These are phyloP conservation scores for Coreius guichenoti DNA, from an alignment of 2,797 vertebrate genomes.

Conservation along the genomic window DNA sequence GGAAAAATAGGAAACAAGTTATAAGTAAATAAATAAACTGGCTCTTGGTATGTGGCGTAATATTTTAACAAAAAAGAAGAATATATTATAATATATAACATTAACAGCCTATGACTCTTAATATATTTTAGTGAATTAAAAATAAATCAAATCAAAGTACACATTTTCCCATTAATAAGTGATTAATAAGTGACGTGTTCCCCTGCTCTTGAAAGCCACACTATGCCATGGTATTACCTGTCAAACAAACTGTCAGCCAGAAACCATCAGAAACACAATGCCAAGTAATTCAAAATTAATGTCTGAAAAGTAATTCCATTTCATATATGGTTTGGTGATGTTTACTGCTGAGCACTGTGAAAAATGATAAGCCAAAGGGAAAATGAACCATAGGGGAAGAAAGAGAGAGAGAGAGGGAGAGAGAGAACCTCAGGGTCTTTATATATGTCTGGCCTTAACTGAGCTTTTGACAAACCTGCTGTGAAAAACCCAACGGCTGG, in stretches of 20 bases:
- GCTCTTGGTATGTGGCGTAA: neutral
- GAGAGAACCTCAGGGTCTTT: slow-evolving; percentile 18
- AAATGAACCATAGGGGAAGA: slow-evolving; percentile 27
- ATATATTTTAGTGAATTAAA: neutral
- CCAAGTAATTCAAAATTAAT: slow-evolving; percentile 12
- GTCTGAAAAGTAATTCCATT: slow-evolving; percentile 22
- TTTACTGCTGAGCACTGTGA: slow-evolving; percentile 23
- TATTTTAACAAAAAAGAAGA: neutral
- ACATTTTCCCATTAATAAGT: neutral
- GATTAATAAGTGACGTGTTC: neutral
- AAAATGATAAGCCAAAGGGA: slow-evolving; percentile 21
- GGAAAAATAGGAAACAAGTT: neutral
- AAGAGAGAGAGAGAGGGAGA: neutral
- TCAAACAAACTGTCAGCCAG: neutral
- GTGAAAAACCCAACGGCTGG: slow-evolving; percentile 44
- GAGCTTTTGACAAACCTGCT: slow-evolving; percentile 29
- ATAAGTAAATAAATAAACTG: neutral
- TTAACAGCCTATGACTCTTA: neutral
- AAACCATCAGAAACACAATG: neutral
- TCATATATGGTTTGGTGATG: neutral
- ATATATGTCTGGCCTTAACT: slow-evolving; percentile 18
- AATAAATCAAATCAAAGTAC: neutral
- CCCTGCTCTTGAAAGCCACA: neutral
- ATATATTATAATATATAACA: too few species aligned
- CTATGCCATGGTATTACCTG: neutral